These are phyloP conservation scores for Gobionotothen gibberifrons DNA, from an alignment of 2,797 vertebrate genomes.

Conservation along the genomic window DNA sequence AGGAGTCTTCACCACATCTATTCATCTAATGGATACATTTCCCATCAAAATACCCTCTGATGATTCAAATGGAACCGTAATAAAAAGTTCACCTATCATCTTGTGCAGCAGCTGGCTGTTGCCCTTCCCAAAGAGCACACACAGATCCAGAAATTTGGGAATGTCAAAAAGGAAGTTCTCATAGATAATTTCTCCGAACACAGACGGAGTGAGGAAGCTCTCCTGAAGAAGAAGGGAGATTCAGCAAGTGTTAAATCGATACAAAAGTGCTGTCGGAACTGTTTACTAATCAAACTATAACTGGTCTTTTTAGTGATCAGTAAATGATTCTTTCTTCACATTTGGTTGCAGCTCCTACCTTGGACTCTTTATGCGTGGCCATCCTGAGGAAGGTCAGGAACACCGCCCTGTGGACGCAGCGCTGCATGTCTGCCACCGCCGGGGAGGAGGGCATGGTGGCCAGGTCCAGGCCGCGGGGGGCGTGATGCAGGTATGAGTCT, in stretches of 20 bases:
- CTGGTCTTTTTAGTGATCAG: neutral
- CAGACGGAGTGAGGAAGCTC: constrained; percentile 91
- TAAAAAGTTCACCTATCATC: constrained; percentile 90
- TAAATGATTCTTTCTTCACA: neutral
- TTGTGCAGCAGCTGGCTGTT: constrained; percentile 91
- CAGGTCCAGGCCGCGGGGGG: constrained; percentile 89
- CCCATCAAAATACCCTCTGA: neutral
- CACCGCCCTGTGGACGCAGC: constrained; percentile 84
- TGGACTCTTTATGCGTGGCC: constrained; percentile 98
- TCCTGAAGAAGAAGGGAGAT: constrained; percentile 81
- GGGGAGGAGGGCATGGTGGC: constrained; percentile 73
- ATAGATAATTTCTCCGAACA: constrained; percentile 96
- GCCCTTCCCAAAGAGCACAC: constrained; percentile 95
- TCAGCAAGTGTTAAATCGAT: neutral
- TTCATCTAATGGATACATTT: neutral
- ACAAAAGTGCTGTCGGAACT: neutral
- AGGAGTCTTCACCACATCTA: neutral
- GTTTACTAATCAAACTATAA: neutral
- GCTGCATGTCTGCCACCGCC: constrained; percentile 85
- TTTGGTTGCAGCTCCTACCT: constrained; percentile 76
- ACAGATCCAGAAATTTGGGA: constrained; percentile 97
- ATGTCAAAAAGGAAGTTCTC: constrained; percentile 98
- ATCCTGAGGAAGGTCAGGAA: constrained; percentile 96
- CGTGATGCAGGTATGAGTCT: constrained; percentile 90
- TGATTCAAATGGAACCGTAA: neutral